Conservation (phyloP, 2,797 vertebrate species). For the Labroides dimidiatus region DNA sequence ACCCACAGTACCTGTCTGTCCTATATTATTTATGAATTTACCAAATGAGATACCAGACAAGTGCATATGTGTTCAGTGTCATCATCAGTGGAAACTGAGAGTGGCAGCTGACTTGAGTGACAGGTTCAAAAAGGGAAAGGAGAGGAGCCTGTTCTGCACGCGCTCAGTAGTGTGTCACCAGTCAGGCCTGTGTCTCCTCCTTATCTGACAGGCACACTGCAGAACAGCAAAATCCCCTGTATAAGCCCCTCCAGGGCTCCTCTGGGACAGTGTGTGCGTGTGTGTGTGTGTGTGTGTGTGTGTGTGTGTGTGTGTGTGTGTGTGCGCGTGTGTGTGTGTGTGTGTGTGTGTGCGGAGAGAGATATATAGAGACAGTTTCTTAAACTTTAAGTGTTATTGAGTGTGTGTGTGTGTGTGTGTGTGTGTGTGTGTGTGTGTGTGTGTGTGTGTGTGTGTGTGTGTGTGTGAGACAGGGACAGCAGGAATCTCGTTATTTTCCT, state of each 20-base stretch:
- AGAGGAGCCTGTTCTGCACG: constrained; percentile 46
- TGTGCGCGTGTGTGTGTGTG: constrained; percentile 15
- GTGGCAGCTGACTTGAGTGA: constrained; percentile 71
- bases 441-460: constrained; percentile 14
- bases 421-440: constrained; percentile 10
- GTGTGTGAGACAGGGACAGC: constrained; percentile 24
- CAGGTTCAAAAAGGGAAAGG: constrained; percentile 53
- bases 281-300: constrained; percentile 29
- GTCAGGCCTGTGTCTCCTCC: constrained; percentile 64
- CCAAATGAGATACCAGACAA: constrained; percentile 37
- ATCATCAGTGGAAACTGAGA: constrained; percentile 52
- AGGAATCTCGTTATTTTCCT: constrained; percentile 73
- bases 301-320: constrained; percentile 7
- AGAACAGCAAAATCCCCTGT: constrained; percentile 77
- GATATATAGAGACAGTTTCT: not conserved
- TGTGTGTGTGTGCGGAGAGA: constrained; percentile 6
- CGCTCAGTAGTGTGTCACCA: constrained; percentile 68
- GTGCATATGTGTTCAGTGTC: constrained; percentile 23
- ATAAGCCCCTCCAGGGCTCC: constrained; percentile 76
- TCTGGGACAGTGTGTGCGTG: constrained; percentile 46
- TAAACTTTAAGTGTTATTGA: constrained; percentile 23
- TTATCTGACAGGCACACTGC: constrained; percentile 83
- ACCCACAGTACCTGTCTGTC: not conserved
- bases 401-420: constrained; percentile 16
- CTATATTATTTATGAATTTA: constrained; percentile 13